phyloP scores from a whole-genome alignment of 2,797 vertebrate species.

The Meriones psammophilus region DNA sequence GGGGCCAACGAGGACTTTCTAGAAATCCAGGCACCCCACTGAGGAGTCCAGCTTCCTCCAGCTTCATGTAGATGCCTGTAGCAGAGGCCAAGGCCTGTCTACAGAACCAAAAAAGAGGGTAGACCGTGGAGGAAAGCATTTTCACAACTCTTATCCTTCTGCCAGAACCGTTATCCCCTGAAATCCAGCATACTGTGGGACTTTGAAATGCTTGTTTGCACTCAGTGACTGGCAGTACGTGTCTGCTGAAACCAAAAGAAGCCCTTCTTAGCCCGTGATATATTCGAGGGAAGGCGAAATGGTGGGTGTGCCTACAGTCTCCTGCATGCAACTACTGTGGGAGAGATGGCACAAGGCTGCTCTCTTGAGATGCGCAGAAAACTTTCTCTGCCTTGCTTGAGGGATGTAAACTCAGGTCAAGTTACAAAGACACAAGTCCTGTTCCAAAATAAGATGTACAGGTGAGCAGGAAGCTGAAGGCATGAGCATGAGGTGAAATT shows the following conservation, averaged over 20 bases:
- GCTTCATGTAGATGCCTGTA: background rate
- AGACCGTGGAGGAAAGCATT: rapidly evolving
- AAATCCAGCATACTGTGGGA: rapidly evolving
- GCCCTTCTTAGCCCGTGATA: rapidly evolving
- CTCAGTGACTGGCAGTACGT: background rate
- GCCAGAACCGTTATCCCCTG: background rate
- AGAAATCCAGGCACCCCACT: background rate
- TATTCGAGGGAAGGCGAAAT: rapidly evolving
- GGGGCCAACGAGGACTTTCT: rapidly evolving
- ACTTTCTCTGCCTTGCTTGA: slow-evolving; percentile 5
- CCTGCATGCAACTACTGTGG: background rate
- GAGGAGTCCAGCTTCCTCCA: background rate
- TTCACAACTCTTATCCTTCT: rapidly evolving
- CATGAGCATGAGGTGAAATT: background rate
- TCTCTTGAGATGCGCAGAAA: background rate
- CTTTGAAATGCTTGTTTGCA: background rate
- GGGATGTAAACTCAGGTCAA: slow-evolving; percentile 39
- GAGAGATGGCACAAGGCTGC: background rate
- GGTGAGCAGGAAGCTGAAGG: background rate
- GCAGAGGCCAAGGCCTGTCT: background rate
- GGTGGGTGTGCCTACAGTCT: rapidly evolving
- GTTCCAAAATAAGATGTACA: slow-evolving; percentile 3
- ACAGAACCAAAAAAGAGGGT: no score
- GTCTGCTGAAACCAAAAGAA: rapidly evolving
- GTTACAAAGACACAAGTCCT: background rate